phyloP scores from a whole-genome alignment of 2,888 invertebrate species.

The Morinoia aosen region DNA sequence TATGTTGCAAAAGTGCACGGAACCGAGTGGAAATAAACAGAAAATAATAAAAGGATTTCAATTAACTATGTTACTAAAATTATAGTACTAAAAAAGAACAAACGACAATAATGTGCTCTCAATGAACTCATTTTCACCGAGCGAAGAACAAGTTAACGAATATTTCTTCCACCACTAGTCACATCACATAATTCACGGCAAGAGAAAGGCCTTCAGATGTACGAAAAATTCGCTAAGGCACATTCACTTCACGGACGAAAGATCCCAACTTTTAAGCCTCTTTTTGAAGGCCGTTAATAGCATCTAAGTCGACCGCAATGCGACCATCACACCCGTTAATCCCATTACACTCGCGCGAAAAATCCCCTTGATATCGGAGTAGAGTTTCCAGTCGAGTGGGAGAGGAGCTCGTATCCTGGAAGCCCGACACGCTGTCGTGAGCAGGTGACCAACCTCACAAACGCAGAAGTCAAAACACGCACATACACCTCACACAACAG shows the following conservation, averaged over 20 bases:
- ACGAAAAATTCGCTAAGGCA: not conserved
- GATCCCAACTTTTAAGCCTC: not conserved
- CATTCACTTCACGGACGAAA: not conserved
- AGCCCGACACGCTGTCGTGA: conserved; percentile 19
- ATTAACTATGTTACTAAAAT: not conserved
- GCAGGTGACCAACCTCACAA: conserved; percentile 27
- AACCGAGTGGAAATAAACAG: not conserved
- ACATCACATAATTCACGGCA: not conserved
- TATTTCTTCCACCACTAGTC: not conserved
- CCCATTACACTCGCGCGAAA: not conserved
- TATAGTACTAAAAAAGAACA: not conserved
- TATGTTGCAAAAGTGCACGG: too few relatives aligned
- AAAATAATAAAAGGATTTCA: not conserved
- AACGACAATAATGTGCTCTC: not conserved
- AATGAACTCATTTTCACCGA: not conserved
- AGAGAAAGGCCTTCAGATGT: not conserved
- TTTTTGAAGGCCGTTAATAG: not conserved
- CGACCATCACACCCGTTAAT: not conserved
- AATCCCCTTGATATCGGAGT: conserved; percentile 4
- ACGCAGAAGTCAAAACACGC: not conserved
- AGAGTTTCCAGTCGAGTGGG: conserved; percentile 4
- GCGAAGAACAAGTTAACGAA: not conserved
- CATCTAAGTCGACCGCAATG: not conserved
- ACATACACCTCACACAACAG: not conserved
- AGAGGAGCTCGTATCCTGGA: conserved; percentile 14